A percentile compares a stretch with the other conserved stretches of the same genome.
Conservation (phyloP, 2,797 vertebrate species). For the Hypotaenidia okinawae region DNA sequence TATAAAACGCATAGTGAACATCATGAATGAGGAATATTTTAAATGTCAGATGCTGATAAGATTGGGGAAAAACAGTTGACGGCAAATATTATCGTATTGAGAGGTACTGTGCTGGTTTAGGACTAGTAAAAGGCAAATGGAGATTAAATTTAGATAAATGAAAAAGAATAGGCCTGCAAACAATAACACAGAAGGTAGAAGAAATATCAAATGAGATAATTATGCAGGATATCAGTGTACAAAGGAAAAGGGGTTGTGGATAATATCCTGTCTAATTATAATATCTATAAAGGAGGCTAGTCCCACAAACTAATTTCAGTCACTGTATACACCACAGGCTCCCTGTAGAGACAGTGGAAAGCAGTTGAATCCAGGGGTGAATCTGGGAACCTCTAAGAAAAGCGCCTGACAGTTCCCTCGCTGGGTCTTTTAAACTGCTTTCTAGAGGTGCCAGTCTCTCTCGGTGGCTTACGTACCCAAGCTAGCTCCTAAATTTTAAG, state of each 20-base stretch:
- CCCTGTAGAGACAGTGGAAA: neutral
- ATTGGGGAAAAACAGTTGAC: conserved; percentile 31
- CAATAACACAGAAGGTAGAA: conserved; percentile 43
- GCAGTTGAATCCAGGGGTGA: neutral
- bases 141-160: conserved; percentile 66
- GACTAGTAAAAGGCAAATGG: conserved; percentile 51
- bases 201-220: conserved; percentile 59
- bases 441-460: neutral
- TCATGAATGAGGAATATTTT: conserved; percentile 61
- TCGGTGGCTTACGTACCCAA: neutral
- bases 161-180: conserved; percentile 23
- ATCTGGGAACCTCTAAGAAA: neutral
- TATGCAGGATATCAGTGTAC: conserved; percentile 51
- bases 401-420: neutral
- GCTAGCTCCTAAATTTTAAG: neutral
- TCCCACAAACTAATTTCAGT: neutral
- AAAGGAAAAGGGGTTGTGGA: conserved; percentile 12
- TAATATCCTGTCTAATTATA: conserved; percentile 69
- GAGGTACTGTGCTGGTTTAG: conserved; percentile 11
- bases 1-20: neutral
- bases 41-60: conserved; percentile 63
- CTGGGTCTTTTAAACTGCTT: neutral
- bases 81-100: neutral
- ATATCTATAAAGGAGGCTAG: neutral
- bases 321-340: neutral